phyloP scores from a whole-genome alignment of 2,888 invertebrate genomes.

The Agonum fuliginosum region DNA sequence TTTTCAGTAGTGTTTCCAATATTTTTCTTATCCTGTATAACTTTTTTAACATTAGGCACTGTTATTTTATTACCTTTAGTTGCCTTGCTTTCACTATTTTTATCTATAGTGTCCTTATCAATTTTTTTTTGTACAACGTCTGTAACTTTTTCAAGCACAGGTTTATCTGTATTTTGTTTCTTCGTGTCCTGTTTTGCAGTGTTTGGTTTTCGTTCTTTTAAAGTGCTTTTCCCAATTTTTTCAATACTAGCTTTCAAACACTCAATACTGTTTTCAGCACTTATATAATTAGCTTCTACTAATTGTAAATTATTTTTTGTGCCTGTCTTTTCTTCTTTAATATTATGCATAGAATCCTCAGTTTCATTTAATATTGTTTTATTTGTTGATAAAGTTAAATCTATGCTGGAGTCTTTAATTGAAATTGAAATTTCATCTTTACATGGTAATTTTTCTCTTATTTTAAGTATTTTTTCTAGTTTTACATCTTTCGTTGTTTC shows the following conservation, averaged over 20 bases:
- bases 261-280: not conserved
- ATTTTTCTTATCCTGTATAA: conserved; percentile 9
- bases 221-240: too few relatives aligned
- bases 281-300: not conserved
- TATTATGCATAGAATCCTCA: conserved; percentile 3
- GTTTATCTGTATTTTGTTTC: not conserved
- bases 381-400: too few relatives aligned
- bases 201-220: too few relatives aligned
- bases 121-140: too few relatives aligned
- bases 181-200: not conserved
- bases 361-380: not conserved
- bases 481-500: not conserved
- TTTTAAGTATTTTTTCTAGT: not conserved
- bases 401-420: too few relatives aligned
- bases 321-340: not conserved
- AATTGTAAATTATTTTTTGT: not conserved
- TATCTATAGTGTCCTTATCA: too few relatives aligned
- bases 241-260: too few relatives aligned
- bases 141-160: not conserved
- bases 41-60: too few relatives aligned
- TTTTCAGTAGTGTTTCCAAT: conserved; percentile 19
- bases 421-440: not conserved
- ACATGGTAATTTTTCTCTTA: not conserved
- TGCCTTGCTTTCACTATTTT: too few relatives aligned
- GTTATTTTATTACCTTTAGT: too few relatives aligned